phyloP scores from a whole-genome alignment of 2,113 vertebrate species.

The Corythoichthys haematopterus region DNA sequence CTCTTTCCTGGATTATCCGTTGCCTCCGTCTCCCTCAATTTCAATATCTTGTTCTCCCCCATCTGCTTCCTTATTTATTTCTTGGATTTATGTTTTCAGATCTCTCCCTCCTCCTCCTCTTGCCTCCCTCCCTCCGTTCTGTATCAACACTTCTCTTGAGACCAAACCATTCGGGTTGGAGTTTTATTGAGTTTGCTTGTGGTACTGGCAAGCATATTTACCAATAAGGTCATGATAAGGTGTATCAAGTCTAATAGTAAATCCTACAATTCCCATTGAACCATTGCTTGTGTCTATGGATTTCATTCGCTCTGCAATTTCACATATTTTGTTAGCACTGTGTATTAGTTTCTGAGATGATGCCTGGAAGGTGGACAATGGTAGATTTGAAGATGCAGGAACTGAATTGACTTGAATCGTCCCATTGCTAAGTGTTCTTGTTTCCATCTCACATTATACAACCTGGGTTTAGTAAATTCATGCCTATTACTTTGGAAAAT shows the following conservation, averaged over 20 bases:
- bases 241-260: slow-evolving; percentile 52
- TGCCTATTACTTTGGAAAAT: too few relatives aligned
- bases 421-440: too few relatives aligned
- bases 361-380: slow-evolving; percentile 36
- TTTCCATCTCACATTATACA: too few relatives aligned
- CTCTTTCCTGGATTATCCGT: slow-evolving; percentile 52
- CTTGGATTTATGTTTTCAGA: slow-evolving; percentile 24
- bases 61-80: slow-evolving; percentile 54
- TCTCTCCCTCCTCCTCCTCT: slow-evolving; percentile 14
- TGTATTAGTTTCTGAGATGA: slow-evolving; percentile 43
- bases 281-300: slow-evolving; percentile 7
- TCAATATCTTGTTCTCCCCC: slow-evolving; percentile 47
- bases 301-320: slow-evolving; percentile 2
- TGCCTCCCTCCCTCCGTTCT: slow-evolving; percentile 12
- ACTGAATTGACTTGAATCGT: not conserved
- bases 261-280: slow-evolving; percentile 55
- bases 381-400: slow-evolving; percentile 41
- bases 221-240: slow-evolving; percentile 58
- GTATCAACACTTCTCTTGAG: slow-evolving; percentile 41
- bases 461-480: too few relatives aligned
- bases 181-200: slow-evolving; percentile 72
- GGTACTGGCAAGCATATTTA: slow-evolving; percentile 58
- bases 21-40: slow-evolving; percentile 50
- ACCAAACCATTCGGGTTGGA: slow-evolving; percentile 45
- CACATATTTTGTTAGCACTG: slow-evolving; percentile 23